Evolutionary conservation across 2,888 invertebrate genomes (phyloP).

Genomic region (Seladonia tumulorum): DNA sequence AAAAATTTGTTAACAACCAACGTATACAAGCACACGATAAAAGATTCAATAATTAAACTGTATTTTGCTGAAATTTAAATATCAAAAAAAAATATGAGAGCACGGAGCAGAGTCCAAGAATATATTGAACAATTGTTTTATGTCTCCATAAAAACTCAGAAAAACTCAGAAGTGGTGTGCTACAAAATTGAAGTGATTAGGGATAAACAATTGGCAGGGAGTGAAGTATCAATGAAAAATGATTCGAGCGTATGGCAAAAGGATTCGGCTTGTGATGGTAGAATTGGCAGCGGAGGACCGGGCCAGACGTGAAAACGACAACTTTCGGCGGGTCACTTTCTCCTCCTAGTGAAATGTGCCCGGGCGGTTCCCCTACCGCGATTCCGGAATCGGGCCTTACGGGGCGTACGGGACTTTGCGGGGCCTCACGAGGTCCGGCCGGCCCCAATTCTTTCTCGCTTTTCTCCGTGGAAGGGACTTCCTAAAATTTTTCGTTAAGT

Average conservation of each 20-base stretch:
- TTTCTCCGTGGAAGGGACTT: conserved; percentile 32
- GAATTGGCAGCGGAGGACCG: conserved; percentile 40
- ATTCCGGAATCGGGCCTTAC: conserved; percentile 22
- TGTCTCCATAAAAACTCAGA: no score
- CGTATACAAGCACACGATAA: no score
- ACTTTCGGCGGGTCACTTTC: conserved; percentile 78
- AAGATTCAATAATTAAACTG: no score
- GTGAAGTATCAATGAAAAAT: neutral
- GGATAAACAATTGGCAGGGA: neutral
- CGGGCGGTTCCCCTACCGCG: conserved; percentile 30
- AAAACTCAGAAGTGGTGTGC: no score
- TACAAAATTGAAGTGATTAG: no score
- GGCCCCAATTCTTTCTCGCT: conserved; percentile 25
- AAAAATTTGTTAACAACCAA: no score
- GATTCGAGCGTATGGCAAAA: neutral
- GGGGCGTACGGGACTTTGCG: neutral
- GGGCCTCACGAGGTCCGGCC: neutral
- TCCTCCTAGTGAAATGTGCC: conserved; percentile 61
- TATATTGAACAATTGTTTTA: no score
- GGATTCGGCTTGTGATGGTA: neutral
- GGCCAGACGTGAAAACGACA: conserved; percentile 74
- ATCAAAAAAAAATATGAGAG: no score
- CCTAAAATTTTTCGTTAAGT: conserved; percentile 48
- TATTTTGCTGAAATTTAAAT: no score
- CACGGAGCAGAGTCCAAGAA: no score